phyloP scores from a whole-genome alignment of 2,113 vertebrate genomes.

The Poeciliopsis turrubarensis region DNA sequence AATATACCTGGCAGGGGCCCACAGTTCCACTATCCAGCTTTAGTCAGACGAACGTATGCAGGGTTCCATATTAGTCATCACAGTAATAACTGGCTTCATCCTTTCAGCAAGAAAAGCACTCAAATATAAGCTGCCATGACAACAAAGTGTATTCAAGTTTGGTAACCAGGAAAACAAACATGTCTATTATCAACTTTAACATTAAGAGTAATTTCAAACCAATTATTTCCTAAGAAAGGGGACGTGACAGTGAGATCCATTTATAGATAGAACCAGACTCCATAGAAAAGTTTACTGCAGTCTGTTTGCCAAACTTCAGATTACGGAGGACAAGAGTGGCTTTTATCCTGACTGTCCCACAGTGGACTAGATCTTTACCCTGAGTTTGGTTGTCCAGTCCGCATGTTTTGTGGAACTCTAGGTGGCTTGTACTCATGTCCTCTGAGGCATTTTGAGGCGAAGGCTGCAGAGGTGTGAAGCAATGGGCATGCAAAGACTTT shows the following conservation, averaged over 20 bases:
- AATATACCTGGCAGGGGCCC: constrained; percentile 59
- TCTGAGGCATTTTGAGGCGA: not conserved
- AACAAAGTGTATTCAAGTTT: constrained; percentile 1
- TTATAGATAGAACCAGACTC: not conserved
- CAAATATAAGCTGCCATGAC: not conserved
- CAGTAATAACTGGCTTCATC: not conserved
- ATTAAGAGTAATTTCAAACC: not conserved
- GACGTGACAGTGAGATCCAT: not conserved
- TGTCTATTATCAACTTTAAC: not conserved
- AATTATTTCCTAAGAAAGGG: not conserved
- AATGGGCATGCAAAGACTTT: not conserved
- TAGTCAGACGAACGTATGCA: constrained; percentile 45
- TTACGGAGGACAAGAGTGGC: not conserved
- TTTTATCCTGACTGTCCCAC: no score
- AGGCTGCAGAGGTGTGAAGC: not conserved
- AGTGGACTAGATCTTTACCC: not conserved
- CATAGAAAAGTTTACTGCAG: not conserved
- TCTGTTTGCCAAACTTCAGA: not conserved
- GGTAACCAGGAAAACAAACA: constrained; percentile 29
- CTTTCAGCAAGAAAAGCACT: not conserved
- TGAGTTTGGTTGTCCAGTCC: not conserved
- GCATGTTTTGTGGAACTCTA: not conserved
- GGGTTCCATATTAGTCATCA: constrained; percentile 26
- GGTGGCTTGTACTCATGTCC: not conserved
- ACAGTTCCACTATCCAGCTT: constrained; percentile 59